These are phyloP conservation scores for Thinocorus orbignyianus DNA, from an alignment of 2,113 vertebrate species.

Conservation along the genomic window DNA sequence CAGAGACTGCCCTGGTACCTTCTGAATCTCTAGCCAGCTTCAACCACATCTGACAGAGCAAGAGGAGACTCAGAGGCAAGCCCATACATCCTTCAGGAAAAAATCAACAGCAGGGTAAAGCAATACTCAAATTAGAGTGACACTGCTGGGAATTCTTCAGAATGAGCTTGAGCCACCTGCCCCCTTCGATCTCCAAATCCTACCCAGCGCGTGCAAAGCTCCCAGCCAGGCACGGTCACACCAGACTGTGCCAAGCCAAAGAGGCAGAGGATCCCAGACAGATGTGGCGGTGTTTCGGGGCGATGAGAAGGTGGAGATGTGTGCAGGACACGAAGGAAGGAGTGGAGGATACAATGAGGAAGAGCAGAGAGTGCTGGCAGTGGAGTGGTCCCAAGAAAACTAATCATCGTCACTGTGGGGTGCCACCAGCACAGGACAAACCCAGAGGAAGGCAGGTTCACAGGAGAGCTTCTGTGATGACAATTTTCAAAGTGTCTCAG, in stretches of 20 bases:
- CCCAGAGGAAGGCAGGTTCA: background rate
- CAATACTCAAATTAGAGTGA: background rate
- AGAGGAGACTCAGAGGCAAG: background rate
- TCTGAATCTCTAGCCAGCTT: background rate
- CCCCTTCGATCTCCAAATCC: background rate
- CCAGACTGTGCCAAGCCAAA: background rate
- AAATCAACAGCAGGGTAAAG: background rate
- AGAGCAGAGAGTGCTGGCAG: background rate
- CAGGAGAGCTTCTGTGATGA: accelerated
- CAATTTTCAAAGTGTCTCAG: background rate
- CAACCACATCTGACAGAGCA: background rate
- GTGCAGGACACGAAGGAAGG: background rate
- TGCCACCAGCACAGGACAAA: background rate
- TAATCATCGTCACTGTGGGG: accelerated
- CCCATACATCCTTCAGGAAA: background rate
- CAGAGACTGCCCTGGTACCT: background rate
- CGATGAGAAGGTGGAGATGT: background rate
- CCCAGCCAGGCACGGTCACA: background rate
- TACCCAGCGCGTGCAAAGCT: background rate
- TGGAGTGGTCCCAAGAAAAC: background rate
- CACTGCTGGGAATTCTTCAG: background rate
- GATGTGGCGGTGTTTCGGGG: background rate
- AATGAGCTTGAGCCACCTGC: slow-evolving; percentile 34
- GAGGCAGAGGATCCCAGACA: background rate
- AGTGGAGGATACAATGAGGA: accelerated